Conservation (phyloP, 2,888 invertebrate genomes). For the Drosophila yooni region DNA sequence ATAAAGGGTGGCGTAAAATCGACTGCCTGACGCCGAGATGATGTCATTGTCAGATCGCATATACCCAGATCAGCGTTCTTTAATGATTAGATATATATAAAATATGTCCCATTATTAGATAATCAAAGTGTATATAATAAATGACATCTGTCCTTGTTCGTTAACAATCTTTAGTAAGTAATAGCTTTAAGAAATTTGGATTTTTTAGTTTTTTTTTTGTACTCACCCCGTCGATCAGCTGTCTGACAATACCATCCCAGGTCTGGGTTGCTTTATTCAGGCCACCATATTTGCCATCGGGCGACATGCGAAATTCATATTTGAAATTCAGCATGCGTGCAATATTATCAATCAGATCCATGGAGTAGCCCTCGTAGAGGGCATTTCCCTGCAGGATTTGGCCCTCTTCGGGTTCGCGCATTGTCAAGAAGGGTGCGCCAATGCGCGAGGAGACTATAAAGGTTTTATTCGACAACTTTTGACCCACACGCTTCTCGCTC, state of each 20-base stretch:
- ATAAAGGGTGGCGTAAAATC: constrained; percentile 99
- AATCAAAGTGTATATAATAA: neutral
- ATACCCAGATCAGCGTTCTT: constrained; percentile 96
- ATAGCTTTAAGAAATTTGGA: neutral
- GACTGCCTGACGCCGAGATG: constrained; percentile 93
- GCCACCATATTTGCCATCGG: constrained; percentile 90
- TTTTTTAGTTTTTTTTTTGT: neutral
- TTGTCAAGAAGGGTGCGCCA: constrained; percentile 90
- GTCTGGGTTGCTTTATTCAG: constrained; percentile 89
- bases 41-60: constrained; percentile 98
- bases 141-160: neutral
- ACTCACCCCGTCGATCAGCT: constrained; percentile 90
- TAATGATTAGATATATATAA: neutral
- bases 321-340: constrained; percentile 89
- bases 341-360: constrained; percentile 95
- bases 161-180: neutral
- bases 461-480: constrained; percentile 88
- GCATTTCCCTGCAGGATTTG: constrained; percentile 89
- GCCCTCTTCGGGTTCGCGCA: constrained; percentile 86
- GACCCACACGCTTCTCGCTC: constrained; percentile 86
- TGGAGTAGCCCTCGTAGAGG: constrained; percentile 94
- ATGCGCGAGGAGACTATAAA: constrained; percentile 90
- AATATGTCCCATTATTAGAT: neutral
- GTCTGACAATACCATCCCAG: constrained; percentile 92
- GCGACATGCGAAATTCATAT: constrained; percentile 90